These are phyloP conservation scores for Thrips palmi DNA, from an alignment of 1,140 invertebrate species.

Conservation along the genomic window DNA sequence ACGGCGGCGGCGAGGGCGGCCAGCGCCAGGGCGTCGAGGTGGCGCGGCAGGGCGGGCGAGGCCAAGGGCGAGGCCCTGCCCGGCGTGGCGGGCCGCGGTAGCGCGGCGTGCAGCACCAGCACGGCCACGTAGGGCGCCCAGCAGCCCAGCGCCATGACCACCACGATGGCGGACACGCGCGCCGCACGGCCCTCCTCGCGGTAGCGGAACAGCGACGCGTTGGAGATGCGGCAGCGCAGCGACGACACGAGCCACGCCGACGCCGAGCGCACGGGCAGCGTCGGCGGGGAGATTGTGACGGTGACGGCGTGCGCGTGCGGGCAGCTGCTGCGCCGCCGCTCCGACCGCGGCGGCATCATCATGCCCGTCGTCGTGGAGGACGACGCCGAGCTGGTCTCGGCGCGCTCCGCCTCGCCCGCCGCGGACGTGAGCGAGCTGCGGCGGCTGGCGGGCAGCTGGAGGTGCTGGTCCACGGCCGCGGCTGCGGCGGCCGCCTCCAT, in stretches of 20 bases:
- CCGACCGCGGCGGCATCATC: too few relatives aligned
- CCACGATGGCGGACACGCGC: slow-evolving; percentile 50
- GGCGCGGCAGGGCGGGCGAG: slow-evolving; percentile 21
- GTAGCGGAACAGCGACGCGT: slow-evolving; percentile 64
- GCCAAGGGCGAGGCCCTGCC: slow-evolving; percentile 21
- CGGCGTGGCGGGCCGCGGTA: slow-evolving; percentile 19
- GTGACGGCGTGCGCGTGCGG: slow-evolving; percentile 30
- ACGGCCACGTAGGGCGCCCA: slow-evolving; percentile 46
- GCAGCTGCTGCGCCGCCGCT: slow-evolving; percentile 22
- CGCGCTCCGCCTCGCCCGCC: too few relatives aligned
- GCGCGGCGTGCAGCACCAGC: slow-evolving; percentile 25
- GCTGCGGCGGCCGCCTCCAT: too few relatives aligned
- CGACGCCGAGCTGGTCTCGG: too few relatives aligned
- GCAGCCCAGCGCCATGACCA: slow-evolving; percentile 49
- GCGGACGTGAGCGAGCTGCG: too few relatives aligned
- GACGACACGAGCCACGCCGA: slow-evolving; percentile 31
- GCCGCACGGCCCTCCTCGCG: slow-evolving; percentile 64
- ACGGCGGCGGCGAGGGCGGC: slow-evolving; percentile 46
- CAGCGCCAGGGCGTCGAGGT: slow-evolving; percentile 31
- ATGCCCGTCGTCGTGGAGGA: too few relatives aligned
- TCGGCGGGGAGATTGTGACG: slow-evolving; percentile 13
- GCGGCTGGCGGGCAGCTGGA: too few relatives aligned
- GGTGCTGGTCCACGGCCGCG: too few relatives aligned
- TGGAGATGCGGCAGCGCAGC: slow-evolving; percentile 54
- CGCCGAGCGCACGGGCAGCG: slow-evolving; percentile 15